A percentile compares a stretch with the other conserved stretches of the same genome.
phyloP scores from a whole-genome alignment of 2,113 vertebrate genomes.

The Ramphastos sulfuratus region DNA sequence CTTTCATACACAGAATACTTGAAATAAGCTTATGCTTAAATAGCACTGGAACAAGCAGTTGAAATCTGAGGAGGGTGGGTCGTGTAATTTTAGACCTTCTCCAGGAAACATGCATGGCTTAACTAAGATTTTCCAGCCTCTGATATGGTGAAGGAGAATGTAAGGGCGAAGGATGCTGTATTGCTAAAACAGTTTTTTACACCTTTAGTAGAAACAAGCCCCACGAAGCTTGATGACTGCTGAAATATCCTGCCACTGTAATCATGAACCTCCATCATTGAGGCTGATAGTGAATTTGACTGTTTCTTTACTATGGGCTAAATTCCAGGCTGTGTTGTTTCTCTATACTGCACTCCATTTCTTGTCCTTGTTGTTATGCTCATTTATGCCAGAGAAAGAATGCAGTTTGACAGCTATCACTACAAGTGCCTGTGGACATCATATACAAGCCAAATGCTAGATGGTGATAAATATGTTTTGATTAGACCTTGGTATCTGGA shows the following conservation, averaged over 20 bases:
- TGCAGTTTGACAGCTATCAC: constrained; percentile 64
- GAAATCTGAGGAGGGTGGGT: background rate
- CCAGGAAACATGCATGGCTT: background rate
- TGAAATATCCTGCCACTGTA: background rate
- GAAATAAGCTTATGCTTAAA: background rate
- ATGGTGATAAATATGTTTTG: constrained; percentile 57
- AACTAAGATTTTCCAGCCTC: background rate
- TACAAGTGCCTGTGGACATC: constrained; percentile 70
- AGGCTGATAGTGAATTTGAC: constrained; percentile 19
- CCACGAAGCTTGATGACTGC: background rate
- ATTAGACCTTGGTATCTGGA: constrained; percentile 58
- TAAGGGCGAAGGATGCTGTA: background rate
- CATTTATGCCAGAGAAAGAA: constrained; percentile 49
- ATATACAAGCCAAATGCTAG: constrained; percentile 54
- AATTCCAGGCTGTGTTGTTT: constrained; percentile 51
- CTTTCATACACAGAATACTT: background rate
- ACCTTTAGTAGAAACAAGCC: background rate
- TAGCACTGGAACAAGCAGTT: background rate
- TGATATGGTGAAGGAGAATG: background rate
- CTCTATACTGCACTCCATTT: background rate
- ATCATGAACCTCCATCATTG: background rate
- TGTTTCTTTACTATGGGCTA: constrained; percentile 55
- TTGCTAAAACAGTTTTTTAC: background rate
- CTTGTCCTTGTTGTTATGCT: constrained; percentile 52
- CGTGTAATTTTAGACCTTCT: background rate